phyloP scores from a whole-genome alignment of 2,113 vertebrate genomes.

The Tragelaphus imberbis region DNA sequence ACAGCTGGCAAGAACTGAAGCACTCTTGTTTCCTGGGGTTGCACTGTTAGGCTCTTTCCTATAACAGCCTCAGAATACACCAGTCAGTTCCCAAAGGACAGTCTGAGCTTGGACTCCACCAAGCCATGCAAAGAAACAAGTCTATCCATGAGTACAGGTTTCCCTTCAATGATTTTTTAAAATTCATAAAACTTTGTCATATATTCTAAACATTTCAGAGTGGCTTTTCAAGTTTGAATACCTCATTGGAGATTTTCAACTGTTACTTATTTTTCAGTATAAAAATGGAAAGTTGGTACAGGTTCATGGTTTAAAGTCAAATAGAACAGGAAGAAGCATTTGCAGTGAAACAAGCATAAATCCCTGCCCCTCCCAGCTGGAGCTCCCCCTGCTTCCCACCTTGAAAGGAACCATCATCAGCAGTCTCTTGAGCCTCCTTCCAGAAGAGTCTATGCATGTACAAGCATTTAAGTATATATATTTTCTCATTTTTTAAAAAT shows the following conservation, averaged over 20 bases:
- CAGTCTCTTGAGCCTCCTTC: neutral
- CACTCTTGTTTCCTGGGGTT: neutral
- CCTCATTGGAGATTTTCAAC: neutral
- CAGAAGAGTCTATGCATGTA: neutral
- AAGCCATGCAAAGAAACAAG: accelerated
- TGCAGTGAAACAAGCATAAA: accelerated
- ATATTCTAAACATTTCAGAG: neutral
- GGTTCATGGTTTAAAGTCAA: neutral
- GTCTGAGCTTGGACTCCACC: neutral
- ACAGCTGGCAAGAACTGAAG: neutral
- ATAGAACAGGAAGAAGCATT: neutral
- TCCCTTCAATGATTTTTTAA: neutral
- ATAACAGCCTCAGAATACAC: accelerated
- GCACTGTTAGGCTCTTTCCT: neutral
- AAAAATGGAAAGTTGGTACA: too few relatives aligned
- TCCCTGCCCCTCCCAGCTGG: accelerated
- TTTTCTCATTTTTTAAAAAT: neutral
- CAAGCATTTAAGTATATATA: accelerated
- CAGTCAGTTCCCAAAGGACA: accelerated
- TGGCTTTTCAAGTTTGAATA: neutral
- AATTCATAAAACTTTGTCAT: neutral
- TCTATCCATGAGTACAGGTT: accelerated
- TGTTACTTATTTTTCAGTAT: neutral
- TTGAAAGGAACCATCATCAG: accelerated
- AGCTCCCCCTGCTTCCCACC: too few relatives aligned